A percentile compares a stretch with the other conserved stretches of the same genome.
Conservation (phyloP, 2,888 invertebrate genomes). For the Platycheirus albimanus region DNA sequence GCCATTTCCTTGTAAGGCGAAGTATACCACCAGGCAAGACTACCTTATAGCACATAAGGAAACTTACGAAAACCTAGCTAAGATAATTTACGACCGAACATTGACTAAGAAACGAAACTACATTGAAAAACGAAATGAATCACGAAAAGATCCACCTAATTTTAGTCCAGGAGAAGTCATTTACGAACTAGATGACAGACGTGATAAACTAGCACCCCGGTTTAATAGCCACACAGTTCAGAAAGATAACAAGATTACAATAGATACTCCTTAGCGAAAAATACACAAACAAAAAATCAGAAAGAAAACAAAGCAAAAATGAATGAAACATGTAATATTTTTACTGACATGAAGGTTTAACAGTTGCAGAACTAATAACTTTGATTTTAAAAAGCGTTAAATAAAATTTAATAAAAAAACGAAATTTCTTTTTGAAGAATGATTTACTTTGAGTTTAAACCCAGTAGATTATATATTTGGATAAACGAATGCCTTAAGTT, state of each 20-base stretch:
- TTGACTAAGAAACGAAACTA: not conserved
- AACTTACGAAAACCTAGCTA: slow-evolving; percentile 3
- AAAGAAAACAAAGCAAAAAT: not conserved
- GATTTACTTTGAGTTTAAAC: too few species aligned
- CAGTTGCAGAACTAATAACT: too few species aligned
- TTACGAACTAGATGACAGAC: slow-evolving; percentile 35
- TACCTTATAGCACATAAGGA: slow-evolving; percentile 11
- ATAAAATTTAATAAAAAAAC: too few species aligned
- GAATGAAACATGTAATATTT: too few species aligned
- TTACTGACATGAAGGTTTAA: too few species aligned
- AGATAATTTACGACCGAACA: slow-evolving; percentile 13
- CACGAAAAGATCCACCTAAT: slow-evolving; percentile 18
- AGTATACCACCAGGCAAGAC: slow-evolving; percentile 19
- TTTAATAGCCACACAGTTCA: not conserved
- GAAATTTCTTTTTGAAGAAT: too few species aligned
- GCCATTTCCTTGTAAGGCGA: slow-evolving; percentile 29
- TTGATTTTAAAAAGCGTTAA: too few species aligned
- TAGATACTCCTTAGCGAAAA: slow-evolving; percentile 4
- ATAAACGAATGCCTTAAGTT: too few species aligned
- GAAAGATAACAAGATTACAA: slow-evolving; percentile 13
- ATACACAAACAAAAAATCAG: slow-evolving; percentile 10
- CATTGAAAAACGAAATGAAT: slow-evolving; percentile 9
- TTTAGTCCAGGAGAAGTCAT: slow-evolving; percentile 11
- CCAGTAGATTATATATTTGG: too few species aligned
- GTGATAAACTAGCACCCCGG: slow-evolving; percentile 12